phyloP scores from a whole-genome alignment of 2,113 vertebrate species.

The Dermatemys mawii region DNA sequence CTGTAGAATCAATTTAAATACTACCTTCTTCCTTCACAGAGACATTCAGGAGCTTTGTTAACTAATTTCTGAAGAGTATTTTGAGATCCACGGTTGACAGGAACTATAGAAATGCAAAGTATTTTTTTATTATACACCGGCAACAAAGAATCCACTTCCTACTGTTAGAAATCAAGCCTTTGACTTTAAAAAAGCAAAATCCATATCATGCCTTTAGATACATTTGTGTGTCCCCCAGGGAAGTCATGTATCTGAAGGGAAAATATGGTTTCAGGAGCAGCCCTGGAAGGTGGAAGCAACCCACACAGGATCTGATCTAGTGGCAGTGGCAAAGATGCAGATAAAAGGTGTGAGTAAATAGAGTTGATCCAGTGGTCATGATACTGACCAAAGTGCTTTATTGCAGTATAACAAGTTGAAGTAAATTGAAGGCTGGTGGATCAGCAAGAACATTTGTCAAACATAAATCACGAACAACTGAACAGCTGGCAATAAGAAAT shows the following conservation, averaged over 20 bases:
- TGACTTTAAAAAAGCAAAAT: neutral
- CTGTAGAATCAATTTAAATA: neutral
- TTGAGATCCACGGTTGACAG: constrained; percentile 30
- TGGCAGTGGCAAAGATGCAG: neutral
- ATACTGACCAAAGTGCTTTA: neutral
- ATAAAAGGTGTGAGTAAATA: neutral
- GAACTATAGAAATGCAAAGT: neutral
- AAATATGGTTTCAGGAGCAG: neutral
- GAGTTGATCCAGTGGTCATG: neutral
- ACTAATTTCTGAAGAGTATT: neutral
- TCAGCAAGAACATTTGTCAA: neutral
- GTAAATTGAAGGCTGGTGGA: neutral
- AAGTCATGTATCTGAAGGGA: constrained; percentile 23
- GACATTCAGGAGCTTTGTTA: constrained; percentile 44
- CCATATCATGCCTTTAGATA: constrained; percentile 2
- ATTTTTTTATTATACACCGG: constrained; percentile 31
- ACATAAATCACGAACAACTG: neutral
- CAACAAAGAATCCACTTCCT: constrained; percentile 42
- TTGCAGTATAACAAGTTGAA: neutral
- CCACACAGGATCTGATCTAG: neutral
- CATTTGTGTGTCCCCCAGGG: neutral
- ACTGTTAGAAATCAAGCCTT: neutral
- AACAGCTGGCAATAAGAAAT: neutral
- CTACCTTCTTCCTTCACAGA: neutral
- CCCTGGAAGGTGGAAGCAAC: neutral